Percentiles rank a stretch among this genome's conserved stretches.
phyloP scores from a whole-genome alignment of 2,888 invertebrate species.

The Zaprionus bogoriensis region DNA sequence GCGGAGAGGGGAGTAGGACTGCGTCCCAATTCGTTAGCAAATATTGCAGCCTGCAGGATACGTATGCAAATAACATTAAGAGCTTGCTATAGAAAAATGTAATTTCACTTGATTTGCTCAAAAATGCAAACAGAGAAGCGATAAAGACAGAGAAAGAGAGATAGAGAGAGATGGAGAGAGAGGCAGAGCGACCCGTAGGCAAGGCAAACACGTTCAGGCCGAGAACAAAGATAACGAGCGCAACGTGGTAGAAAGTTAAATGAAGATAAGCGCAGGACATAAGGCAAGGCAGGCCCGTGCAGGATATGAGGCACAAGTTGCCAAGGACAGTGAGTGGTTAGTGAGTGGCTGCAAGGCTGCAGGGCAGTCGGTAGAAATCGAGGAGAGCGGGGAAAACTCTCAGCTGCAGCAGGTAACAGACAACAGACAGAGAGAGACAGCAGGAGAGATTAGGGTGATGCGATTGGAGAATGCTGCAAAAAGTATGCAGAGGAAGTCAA shows the following conservation, averaged over 20 bases:
- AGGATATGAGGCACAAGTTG: background rate
- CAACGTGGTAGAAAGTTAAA: slow-evolving; percentile 63
- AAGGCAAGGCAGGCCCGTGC: background rate
- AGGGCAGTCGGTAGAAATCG: too few relatives aligned
- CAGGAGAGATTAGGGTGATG: too few relatives aligned
- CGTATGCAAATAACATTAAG: slow-evolving; percentile 78
- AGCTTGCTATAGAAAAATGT: slow-evolving; percentile 70
- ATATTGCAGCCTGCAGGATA: slow-evolving; percentile 76
- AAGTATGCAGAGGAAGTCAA: too few relatives aligned
- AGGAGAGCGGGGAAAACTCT: too few relatives aligned
- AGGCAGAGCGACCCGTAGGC: slow-evolving; percentile 16
- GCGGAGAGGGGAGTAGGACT: slow-evolving; percentile 4
- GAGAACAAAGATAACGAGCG: slow-evolving; percentile 52
- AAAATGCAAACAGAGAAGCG: slow-evolving; percentile 60
- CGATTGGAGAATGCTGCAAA: too few relatives aligned
- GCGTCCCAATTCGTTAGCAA: slow-evolving; percentile 63
- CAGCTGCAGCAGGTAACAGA: too few relatives aligned
- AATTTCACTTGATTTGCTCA: slow-evolving; percentile 78
- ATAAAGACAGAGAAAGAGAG: slow-evolving; percentile 20
- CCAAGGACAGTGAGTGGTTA: background rate
- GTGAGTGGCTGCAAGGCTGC: too few relatives aligned
- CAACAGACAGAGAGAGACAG: too few relatives aligned
- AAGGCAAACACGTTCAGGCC: slow-evolving; percentile 3
- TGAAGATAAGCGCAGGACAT: slow-evolving; percentile 55
- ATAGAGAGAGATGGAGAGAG: slow-evolving; percentile 19